These are phyloP conservation scores for Cosmia trapezina DNA, from an alignment of 2,888 invertebrate genomes.

Conservation along the genomic window DNA sequence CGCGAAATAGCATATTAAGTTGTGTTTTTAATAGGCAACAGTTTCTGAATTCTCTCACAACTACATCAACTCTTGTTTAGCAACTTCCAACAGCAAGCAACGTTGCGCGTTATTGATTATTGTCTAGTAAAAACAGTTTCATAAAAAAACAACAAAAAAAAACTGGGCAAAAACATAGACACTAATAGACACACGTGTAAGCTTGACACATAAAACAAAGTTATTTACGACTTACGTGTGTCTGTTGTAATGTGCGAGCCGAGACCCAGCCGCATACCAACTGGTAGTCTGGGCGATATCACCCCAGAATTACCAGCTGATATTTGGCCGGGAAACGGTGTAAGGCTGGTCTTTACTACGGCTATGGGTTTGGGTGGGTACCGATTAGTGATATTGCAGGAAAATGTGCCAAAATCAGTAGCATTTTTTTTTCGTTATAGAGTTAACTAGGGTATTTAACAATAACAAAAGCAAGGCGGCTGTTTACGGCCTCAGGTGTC, in stretches of 20 bases:
- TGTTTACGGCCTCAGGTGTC: too few relatives aligned
- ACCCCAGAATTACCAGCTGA: conserved; percentile 99
- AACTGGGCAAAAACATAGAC: conserved; percentile 26
- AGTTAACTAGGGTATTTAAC: too few relatives aligned
- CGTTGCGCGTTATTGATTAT: not conserved
- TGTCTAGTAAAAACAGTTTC: not conserved
- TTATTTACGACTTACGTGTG: conserved; percentile 82
- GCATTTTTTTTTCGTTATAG: too few relatives aligned
- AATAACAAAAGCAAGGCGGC: too few relatives aligned
- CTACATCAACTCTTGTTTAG: too few relatives aligned
- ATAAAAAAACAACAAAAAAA: conserved; percentile 21
- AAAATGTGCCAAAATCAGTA: not conserved
- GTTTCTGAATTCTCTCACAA: not conserved
- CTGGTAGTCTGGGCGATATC: conserved; percentile 94
- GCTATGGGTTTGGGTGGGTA: conserved; percentile 21
- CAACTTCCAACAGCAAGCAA: not conserved
- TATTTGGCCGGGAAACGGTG: conserved; percentile 92
- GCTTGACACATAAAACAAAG: conserved; percentile 61
- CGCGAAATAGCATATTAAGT: conserved; percentile 4
- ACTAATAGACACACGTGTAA: conserved; percentile 61
- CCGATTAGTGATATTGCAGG: conserved; percentile 33
- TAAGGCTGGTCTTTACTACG: conserved; percentile 50
- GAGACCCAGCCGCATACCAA: conserved; percentile 93
- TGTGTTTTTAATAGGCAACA: conserved; percentile 21
- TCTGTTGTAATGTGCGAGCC: conserved; percentile 67